phyloP scores from a whole-genome alignment of 2,113 vertebrate species.

The Poecile atricapillus region DNA sequence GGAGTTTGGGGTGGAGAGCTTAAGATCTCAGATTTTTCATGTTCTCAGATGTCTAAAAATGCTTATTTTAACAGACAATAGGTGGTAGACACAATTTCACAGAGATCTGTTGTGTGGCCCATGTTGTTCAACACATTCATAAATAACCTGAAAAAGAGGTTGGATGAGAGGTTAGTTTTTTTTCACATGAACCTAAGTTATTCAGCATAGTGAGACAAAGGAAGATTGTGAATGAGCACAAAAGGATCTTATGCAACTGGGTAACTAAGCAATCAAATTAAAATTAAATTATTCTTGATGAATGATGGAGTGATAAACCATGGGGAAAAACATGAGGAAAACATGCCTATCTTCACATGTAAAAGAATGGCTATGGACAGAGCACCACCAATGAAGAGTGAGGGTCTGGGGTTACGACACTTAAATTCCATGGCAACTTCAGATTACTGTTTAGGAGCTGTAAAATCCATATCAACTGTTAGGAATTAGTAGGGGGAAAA shows the following conservation, averaged over 20 bases:
- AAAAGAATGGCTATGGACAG: background rate
- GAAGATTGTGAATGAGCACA: constrained; percentile 13
- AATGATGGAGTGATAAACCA: background rate
- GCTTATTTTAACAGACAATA: background rate
- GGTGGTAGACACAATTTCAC: background rate
- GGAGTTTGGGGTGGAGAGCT: background rate
- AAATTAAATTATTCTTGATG: constrained; percentile 30
- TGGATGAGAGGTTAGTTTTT: background rate
- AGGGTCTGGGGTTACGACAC: background rate
- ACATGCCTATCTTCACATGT: background rate
- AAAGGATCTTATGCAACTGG: constrained; percentile 29
- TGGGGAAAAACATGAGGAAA: background rate
- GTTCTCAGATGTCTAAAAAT: background rate
- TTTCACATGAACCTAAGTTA: background rate
- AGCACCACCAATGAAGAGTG: background rate
- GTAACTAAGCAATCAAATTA: constrained; percentile 26
- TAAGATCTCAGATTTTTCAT: background rate
- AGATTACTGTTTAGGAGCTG: background rate
- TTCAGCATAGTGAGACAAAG: background rate
- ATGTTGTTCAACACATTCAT: background rate
- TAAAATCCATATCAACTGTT: background rate
- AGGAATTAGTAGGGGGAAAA: background rate
- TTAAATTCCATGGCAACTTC: background rate
- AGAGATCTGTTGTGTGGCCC: background rate
- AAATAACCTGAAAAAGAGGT: background rate